A percentile compares a stretch with the other conserved stretches of the same genome.
These are phyloP conservation scores for Hoplostethus mediterraneus DNA, from an alignment of 2,797 vertebrate genomes.

Conservation along the genomic window DNA sequence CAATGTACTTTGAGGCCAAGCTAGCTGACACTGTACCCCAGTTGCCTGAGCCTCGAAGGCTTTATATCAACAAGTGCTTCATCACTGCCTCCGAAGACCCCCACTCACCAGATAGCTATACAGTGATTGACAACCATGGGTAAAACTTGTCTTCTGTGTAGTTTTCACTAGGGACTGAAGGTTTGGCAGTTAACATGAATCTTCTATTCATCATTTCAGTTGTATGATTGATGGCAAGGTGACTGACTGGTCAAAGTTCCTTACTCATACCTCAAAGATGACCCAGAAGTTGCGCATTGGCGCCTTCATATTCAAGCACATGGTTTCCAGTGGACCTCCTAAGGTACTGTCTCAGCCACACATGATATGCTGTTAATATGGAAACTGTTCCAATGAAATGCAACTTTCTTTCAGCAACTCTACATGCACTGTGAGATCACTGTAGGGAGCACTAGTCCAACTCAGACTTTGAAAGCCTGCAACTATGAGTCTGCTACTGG, in stretches of 20 bases:
- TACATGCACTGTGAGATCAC: conserved; percentile 79
- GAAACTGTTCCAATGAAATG: not conserved
- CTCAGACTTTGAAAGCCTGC: conserved; percentile 70
- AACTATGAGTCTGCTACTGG: conserved; percentile 49
- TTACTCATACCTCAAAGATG: conserved; percentile 25
- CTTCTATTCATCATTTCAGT: conserved; percentile 51
- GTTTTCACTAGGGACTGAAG: not conserved
- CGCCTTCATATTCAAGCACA: conserved; percentile 64
- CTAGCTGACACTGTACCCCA: fast-evolving
- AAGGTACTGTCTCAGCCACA: conserved; percentile 50
- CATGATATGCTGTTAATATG: not conserved
- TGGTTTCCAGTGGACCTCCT: not conserved
- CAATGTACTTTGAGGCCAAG: conserved; percentile 75
- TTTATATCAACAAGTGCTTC: conserved; percentile 79
- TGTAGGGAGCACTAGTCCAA: conserved; percentile 39
- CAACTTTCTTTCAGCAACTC: conserved; percentile 56
- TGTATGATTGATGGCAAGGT: conserved; percentile 79
- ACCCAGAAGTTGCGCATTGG: conserved; percentile 66
- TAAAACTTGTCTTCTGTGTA: conserved; percentile 32
- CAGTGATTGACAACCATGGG: conserved; percentile 77
- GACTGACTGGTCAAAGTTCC: conserved; percentile 58
- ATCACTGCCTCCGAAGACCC: conserved; percentile 53
- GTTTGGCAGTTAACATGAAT: fast-evolving
- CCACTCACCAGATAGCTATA: conserved; percentile 45
- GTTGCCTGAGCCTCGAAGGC: conserved; percentile 19